Evolutionary conservation across 2,888 invertebrate species (phyloP).

Genomic region (Hemaris fuciformis): DNA sequence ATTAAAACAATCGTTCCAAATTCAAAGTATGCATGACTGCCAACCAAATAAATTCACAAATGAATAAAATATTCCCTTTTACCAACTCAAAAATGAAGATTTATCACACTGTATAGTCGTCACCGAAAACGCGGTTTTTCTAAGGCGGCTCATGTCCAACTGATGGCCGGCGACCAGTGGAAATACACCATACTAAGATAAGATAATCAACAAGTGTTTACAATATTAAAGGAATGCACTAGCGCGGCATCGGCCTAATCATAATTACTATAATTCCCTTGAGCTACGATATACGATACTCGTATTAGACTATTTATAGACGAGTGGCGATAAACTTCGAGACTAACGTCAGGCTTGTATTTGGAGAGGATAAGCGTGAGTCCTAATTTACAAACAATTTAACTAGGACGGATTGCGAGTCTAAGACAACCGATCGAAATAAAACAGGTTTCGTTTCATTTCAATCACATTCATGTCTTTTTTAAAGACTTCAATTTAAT

Average conservation of each 20-base stretch:
- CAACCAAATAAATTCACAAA: not conserved
- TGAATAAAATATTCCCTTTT: not conserved
- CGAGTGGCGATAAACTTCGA: not conserved
- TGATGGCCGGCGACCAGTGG: slow-evolving; percentile 5
- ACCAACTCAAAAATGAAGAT: not conserved
- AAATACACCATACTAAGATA: slow-evolving; percentile 13
- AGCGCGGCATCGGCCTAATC: not conserved
- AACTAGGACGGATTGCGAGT: too few relatives aligned
- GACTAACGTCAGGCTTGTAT: not conserved
- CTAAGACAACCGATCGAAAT: too few relatives aligned
- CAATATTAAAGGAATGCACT: not conserved
- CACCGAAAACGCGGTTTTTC: not conserved
- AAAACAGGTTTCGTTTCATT: too few relatives aligned
- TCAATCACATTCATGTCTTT: too few relatives aligned
- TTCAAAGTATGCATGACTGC: too few relatives aligned
- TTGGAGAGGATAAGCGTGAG: not conserved
- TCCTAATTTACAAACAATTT: too few relatives aligned
- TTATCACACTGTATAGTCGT: not conserved
- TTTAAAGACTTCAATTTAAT: too few relatives aligned
- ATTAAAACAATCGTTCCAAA: too few relatives aligned
- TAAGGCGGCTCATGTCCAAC: not conserved
- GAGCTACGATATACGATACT: too few relatives aligned
- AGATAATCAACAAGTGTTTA: slow-evolving; percentile 11
- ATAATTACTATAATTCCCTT: not conserved
- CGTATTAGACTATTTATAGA: not conserved